Evolutionary conservation across 2,888 invertebrate species (phyloP), one percentile per base, ranked within the genome.

Genomic region (Agapostemon virescens): DNA sequence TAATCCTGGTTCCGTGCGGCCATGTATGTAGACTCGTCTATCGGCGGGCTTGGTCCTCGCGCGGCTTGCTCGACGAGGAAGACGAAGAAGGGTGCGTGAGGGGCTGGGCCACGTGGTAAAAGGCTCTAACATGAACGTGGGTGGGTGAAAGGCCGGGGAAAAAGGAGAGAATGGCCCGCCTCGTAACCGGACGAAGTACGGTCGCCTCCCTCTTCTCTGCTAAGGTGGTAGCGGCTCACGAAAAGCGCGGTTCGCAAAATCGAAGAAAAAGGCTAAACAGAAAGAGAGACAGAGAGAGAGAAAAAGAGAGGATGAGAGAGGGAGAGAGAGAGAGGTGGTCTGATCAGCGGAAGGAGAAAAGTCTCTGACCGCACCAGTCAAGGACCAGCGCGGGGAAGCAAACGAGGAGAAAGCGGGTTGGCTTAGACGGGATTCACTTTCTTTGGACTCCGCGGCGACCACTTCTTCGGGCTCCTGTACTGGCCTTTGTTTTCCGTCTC

Each of bases 351-450:
- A 70, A 68, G 77, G 71, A 80, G 71, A 66, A 84, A 83, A 81
- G 74, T 69, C 72, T 52, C 77, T 68, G 68, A 75, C 79, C 74
- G 67, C 83, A 76, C 69, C 74, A 79, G 74, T 74, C 76, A 75
- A 67, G 74, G 58, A 77, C 70, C 52, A 77, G 68, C 64, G 68
- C 58, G 73, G 40, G 71, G 76, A 77, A 84, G 74, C 55, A 84
- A 80, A 76, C 85, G 83, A 77, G 79, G 76, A 83, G 72, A 78
- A 77, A 75, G 69, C 58, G 77, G 75, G 55, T 69, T 38, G 80
- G 80, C 85, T 86, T 86, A 85, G 78, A 77, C 80, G 69, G 84
- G 84, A 86, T 85, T 86, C 85, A 81, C 86, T 86, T 86, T 82
- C 85, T 81, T 85, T 76, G 68, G 81, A 79, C 85, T 82, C 78